phyloP scores from a whole-genome alignment of 2,797 vertebrate genomes.

The Spheniscus humboldti region DNA sequence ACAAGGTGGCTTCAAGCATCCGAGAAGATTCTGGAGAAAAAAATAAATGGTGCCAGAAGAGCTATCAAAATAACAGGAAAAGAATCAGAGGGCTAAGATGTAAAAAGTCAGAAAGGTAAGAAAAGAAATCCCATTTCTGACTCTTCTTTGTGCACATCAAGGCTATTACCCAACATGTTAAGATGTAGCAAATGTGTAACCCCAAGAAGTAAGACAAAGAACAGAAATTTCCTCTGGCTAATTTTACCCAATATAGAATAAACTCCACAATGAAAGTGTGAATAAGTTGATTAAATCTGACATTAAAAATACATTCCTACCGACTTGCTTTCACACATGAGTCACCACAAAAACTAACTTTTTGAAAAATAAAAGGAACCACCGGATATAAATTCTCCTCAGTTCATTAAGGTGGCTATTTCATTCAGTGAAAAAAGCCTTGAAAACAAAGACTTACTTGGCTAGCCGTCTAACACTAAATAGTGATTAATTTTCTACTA shows the following conservation, averaged over 20 bases:
- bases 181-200: neutral
- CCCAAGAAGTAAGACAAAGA: neutral
- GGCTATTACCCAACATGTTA: neutral
- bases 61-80: neutral
- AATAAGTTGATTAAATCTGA: constrained; percentile 19
- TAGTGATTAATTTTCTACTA: constrained; percentile 80
- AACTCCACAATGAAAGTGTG: neutral
- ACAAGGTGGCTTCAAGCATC: neutral
- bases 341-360: neutral
- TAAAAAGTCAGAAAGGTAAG: neutral
- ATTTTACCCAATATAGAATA: neutral
- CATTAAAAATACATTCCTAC: constrained; percentile 22
- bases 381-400: neutral
- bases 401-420: constrained; percentile 69
- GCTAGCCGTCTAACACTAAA: constrained; percentile 75
- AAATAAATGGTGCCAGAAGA: neutral
- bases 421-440: constrained; percentile 66
- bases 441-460: constrained; percentile 69
- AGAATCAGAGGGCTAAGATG: neutral
- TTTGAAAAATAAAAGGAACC: constrained; percentile 2
- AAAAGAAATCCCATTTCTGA: neutral
- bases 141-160: neutral
- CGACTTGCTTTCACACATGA: neutral
- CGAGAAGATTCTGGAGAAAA: neutral
- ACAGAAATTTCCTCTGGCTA: neutral